Evolutionary conservation across 1,140 invertebrate genomes (phyloP).

Genomic region (Liolophura sinensis): DNA sequence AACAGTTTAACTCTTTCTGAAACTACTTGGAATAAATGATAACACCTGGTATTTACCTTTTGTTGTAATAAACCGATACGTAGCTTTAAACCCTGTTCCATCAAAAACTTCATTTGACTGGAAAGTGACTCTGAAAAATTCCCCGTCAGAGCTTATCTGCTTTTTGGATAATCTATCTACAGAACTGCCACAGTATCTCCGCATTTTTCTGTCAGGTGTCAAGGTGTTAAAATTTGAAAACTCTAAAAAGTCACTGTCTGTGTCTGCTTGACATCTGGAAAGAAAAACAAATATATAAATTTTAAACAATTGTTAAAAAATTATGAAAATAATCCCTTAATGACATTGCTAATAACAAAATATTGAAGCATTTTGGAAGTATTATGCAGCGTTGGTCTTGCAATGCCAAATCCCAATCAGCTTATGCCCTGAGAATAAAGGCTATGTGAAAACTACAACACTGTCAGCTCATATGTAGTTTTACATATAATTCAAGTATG

Average conservation of each 20-base stretch:
- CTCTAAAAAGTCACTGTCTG: conserved; percentile 90
- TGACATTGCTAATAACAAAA: not conserved
- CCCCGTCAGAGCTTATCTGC: conserved; percentile 79
- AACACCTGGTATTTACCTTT: too few relatives aligned
- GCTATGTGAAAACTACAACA: not conserved
- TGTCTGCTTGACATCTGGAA: conserved; percentile 80
- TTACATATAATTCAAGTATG: too few relatives aligned
- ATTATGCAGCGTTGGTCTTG: conserved; percentile 6
- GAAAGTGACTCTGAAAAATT: conserved; percentile 94
- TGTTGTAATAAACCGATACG: conserved; percentile 72
- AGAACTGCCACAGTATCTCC: conserved; percentile 82
- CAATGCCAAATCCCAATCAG: conserved; percentile 1
- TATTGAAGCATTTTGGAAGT: not conserved
- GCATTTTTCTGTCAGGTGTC: conserved; percentile 77
- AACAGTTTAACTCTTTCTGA: too few relatives aligned
- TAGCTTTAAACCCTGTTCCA: conserved; percentile 89
- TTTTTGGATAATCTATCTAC: conserved; percentile 38
- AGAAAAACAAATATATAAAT: conserved; percentile 7
- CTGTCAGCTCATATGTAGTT: not conserved
- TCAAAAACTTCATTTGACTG: conserved; percentile 91
- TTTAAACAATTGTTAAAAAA: not conserved
- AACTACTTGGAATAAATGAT: too few relatives aligned
- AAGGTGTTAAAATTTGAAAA: conserved; percentile 88
- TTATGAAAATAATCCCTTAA: not conserved
- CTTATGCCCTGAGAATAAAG: not conserved